Conservation (phyloP, 2,113 vertebrate species). For the Tor tambroides region DNA sequence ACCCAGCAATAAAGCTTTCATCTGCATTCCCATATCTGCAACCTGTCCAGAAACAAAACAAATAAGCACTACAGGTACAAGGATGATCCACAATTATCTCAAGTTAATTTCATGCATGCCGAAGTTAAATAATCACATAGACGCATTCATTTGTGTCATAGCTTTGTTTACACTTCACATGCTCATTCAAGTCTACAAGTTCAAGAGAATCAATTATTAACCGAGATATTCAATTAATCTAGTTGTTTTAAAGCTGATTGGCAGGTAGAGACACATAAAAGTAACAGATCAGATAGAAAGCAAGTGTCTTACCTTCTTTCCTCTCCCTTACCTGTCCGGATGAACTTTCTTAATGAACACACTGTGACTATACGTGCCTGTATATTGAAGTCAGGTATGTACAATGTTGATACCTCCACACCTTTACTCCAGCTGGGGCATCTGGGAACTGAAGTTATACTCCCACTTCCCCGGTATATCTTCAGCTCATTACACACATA, state of each 20-base stretch:
- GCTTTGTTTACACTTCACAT: background rate
- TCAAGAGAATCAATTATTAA: constrained; percentile 6
- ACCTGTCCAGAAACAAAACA: constrained; percentile 33
- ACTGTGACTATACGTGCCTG: background rate
- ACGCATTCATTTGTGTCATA: background rate
- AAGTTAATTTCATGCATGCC: background rate
- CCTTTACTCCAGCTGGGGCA: constrained; percentile 30
- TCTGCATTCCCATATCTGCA: constrained; percentile 31
- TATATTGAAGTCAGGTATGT: background rate
- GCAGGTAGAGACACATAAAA: background rate
- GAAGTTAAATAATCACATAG: background rate
- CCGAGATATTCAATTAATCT: background rate
- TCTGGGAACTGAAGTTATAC: constrained; percentile 27
- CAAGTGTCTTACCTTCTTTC: background rate
- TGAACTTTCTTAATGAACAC: background rate
- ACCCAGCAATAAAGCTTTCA: constrained; percentile 43
- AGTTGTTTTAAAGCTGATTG: background rate
- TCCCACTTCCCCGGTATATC: background rate
- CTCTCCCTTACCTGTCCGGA: background rate
- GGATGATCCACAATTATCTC: background rate
- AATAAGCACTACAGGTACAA: background rate
- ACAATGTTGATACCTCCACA: constrained; percentile 6
- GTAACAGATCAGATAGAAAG: background rate
- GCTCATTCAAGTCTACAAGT: background rate
- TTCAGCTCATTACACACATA: background rate